Evolutionary conservation across 2,113 vertebrate genomes (phyloP), one percentile per base, ranked within the genome.

Genomic region (Limanda limanda): DNA sequence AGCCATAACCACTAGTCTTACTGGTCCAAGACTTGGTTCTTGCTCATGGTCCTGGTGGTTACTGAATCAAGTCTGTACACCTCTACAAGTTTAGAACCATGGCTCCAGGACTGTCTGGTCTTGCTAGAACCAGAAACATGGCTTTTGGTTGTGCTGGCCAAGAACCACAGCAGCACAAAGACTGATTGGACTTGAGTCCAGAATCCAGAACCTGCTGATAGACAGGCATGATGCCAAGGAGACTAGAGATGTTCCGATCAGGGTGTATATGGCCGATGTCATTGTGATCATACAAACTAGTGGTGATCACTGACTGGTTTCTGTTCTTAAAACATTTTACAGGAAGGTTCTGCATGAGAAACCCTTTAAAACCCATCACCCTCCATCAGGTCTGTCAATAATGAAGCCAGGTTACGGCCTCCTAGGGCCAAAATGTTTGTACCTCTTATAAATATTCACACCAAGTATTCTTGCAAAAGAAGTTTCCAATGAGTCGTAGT

Each of bases 91-190:
- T 66, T 55, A 71, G 63, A 76, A 35, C 47, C 56, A 14, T 59
- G 81, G 47, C 51, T 68, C 25, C 64, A 40, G 62, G 76, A 24
- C 71, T 51, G 8, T 55, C 25, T 72, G 58, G 57, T 71, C 42
- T 82, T 31, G 60, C 68, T 58, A 67, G 66, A 71, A 72, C 55
- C 62, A 79, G 21, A 78, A 70, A 54, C 17, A 40, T 56, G 17
- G n/a, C 42, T 27, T 51, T n/a, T 71, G 76, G 56, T 66, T 37
- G 17, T 45, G 65, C 48, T 65, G 68, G 71, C 47, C 24, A 17
- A 80, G 76, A 81, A 80, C 67, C 81, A 83, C 74, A 81, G 78
- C 88, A 86, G 86, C 88, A 86, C 85, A 91, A 85, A 81, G 60
- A 86, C 84, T 27, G 27, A 27, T 27, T 27, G 27, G 27, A 27